Evolutionary conservation across 1,140 invertebrate genomes (phyloP), one percentile per base, ranked within the genome.

Genomic region (Rhopalosiphum padi): DNA sequence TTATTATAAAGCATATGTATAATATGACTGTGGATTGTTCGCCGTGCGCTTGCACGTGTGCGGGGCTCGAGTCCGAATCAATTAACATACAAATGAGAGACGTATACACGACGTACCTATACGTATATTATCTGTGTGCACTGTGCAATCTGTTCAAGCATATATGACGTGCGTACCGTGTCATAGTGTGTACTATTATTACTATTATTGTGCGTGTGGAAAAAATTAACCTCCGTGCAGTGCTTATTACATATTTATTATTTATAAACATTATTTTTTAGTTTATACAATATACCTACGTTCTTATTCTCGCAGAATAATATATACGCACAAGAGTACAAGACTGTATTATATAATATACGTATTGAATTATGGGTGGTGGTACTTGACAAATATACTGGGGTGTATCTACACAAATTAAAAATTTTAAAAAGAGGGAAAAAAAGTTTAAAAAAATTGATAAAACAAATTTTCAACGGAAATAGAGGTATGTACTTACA

Each of bases 81-180:
- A 90, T 90, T 90, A 90, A 53, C 88, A 35, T 55, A 11, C 51
- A 18, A 43, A 68, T 77, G 60, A 77, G 60, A 68, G 89, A 90
- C 89, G 25, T 41, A 30, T 86, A n/a, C n/a, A 77, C 60, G 37
- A 83, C 35, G 22, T 37, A 82, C 22, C 18, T 83, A 7, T 83
- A 83, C 35, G 18, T 83, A 37, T 23, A 37, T 83, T 83, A 37
- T 68, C 11, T 11, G 25, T 68, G 30, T 68, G 60, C 1, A 0
- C 25, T 30, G 55, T 60, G 55, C 9, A 15, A 25, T 25, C 55
- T 60, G 11, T 60, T 60, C 55, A 30, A 60, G 41, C 15, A 43
- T 86, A 22, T 41, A 22, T 43, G n/a, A 18, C 21, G 30, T 35
- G 30, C 8, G 30, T n/a, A 41, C 1, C 41, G 60, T 77, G n/a